Conservation (phyloP, 2,888 invertebrate species). For the Baccha elongata region DNA sequence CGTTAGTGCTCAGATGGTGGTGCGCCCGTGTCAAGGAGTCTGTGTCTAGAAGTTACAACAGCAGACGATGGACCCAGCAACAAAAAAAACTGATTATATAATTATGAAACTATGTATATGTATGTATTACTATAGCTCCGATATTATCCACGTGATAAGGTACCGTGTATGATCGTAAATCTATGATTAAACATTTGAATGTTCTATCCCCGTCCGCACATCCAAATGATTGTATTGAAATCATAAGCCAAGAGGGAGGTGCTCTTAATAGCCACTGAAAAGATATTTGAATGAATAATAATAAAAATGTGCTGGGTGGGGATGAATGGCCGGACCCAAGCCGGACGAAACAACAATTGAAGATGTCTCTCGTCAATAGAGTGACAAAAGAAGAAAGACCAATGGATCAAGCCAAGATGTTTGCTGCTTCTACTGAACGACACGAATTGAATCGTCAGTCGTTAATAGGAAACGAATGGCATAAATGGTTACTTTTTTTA, state of each 20-base stretch:
- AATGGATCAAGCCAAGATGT: conserved; percentile 19
- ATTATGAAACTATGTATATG: too few species aligned
- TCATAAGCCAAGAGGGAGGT: not conserved
- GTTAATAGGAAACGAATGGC: conserved; percentile 39
- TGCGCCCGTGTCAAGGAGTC: conserved; percentile 23
- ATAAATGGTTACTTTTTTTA: conserved; percentile 41
- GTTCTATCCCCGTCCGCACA: not conserved
- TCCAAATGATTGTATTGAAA: not conserved
- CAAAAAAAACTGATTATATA: not conserved
- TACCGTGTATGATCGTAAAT: conserved; percentile 41
- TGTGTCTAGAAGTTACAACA: conserved; percentile 1
- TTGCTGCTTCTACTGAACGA: conserved; percentile 19
- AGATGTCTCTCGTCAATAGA: conserved; percentile 54
- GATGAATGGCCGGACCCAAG: conserved; percentile 46
- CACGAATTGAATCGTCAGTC: conserved; percentile 34
- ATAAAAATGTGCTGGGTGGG: not conserved
- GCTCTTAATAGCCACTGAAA: conserved; percentile 53
- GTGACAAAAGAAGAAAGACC: conserved; percentile 52
- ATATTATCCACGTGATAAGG: conserved; percentile 47
- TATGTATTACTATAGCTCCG: too few species aligned
- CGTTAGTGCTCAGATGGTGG: not conserved
- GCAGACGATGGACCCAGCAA: not conserved
- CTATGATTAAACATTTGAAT: conserved; percentile 19
- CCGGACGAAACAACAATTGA: conserved; percentile 69
- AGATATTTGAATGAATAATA: conserved; percentile 43